Conservation (phyloP, 2,888 invertebrate genomes). For the Dastarcus helophoroides region DNA sequence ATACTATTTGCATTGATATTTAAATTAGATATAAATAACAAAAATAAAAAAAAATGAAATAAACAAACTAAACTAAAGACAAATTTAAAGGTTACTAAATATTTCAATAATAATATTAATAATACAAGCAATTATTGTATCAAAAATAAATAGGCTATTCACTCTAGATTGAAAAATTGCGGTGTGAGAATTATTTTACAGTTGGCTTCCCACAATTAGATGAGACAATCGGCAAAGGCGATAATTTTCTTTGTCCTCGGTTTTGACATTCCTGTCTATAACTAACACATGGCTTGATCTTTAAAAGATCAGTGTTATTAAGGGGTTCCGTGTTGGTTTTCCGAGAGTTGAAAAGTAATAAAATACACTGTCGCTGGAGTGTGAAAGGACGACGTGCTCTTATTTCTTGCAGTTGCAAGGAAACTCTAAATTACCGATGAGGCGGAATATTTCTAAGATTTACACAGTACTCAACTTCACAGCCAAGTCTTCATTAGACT, state of each 20-base stretch:
- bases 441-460: constrained; percentile 29
- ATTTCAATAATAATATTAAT: too few relatives aligned
- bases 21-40: too few relatives aligned
- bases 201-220: too few relatives aligned
- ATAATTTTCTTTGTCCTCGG: constrained; percentile 28
- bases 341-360: constrained; percentile 28
- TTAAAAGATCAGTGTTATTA: constrained; percentile 33
- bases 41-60: too few relatives aligned
- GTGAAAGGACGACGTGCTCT: constrained; percentile 31
- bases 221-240: too few relatives aligned
- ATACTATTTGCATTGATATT: too few relatives aligned
- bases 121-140: too few relatives aligned
- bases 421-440: constrained; percentile 30
- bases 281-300: constrained; percentile 33
- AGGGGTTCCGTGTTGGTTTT: constrained; percentile 20
- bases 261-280: constrained; percentile 28
- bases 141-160: too few relatives aligned
- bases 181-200: too few relatives aligned
- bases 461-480: constrained; percentile 25
- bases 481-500: constrained; percentile 15
- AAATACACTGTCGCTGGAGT: constrained; percentile 32
- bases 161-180: too few relatives aligned
- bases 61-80: too few relatives aligned
- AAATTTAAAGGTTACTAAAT: too few relatives aligned
- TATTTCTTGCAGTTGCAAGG: constrained; percentile 27